Evolutionary conservation across 2,113 vertebrate species (phyloP), one percentile per base, ranked within the genome.

Genomic region (Scalopus aquaticus): DNA sequence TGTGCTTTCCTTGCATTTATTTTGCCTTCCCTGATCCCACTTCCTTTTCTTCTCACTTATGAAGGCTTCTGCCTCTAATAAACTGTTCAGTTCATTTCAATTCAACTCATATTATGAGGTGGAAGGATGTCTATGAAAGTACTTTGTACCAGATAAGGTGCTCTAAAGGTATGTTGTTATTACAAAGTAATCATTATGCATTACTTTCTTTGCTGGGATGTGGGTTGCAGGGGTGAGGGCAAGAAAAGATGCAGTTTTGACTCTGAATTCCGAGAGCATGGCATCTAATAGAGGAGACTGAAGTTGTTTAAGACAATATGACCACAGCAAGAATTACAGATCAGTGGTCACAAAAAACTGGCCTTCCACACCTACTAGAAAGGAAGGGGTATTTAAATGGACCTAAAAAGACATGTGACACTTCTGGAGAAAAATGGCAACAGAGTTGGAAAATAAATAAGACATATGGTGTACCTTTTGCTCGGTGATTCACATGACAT

Each of bases 91-190:
- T 85, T 88, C 9, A 72, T 87, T 90, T 95, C 79, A 78, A 22
- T 91, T 83, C 88, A 82, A 69, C 17, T 70, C 60, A 20, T 37
- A 39, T 80, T 91, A 81, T 42, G 39, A 73, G 80, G 54, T 65
- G 46, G 28, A 44, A 93, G 44, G 16, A 72, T 28, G 11, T 78
- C 82, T 82, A n/a, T 12, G 13, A 73, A 92, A 79, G 62, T 10
- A 72, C 54, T 82, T 60, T 84, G 44, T 76, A 84, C 83, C 32
- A 93, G 46, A 62, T 22, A 89, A 96, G 42, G 54, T 62, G 12
- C 78, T 86, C 86, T 72, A 49, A 39, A 95, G 79, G 91, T 69
- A 82, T 42, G n/a, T 73, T 20, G 51, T 65, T 67, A 84, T 70
- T 93, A 65, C 58, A 42, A 86, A 83, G 22, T 49, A 35, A 39